These are phyloP conservation scores for Brachionus manjavacas DNA, from an alignment of 1,140 invertebrate species.

Conservation along the genomic window DNA sequence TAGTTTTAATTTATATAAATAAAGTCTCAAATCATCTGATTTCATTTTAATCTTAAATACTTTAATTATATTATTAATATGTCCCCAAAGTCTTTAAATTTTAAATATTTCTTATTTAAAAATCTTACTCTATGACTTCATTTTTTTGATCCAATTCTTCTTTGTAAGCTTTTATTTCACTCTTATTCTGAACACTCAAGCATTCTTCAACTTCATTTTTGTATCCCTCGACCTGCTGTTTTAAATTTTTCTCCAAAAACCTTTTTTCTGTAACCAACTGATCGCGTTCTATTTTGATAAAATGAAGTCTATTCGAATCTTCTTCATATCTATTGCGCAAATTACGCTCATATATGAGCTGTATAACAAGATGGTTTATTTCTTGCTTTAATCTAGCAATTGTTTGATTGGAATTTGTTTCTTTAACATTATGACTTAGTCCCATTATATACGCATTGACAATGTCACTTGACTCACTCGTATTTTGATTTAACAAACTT, in stretches of 20 bases:
- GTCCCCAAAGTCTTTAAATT: too few relatives aligned
- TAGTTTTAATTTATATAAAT: too few relatives aligned
- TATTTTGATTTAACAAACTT: background rate
- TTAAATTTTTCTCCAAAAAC: conserved; percentile 20
- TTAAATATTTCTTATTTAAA: background rate
- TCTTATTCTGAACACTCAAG: conserved; percentile 13
- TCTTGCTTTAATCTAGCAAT: conserved; percentile 32
- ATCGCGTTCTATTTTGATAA: conserved; percentile 38
- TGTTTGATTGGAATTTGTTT: background rate
- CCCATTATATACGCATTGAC: background rate
- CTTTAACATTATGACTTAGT: background rate
- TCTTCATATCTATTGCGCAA: conserved; percentile 28
- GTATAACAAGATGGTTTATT: conserved; percentile 22
- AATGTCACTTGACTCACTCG: conserved; percentile 11
- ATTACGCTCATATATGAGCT: conserved; percentile 31
- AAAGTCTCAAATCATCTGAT: too few relatives aligned
- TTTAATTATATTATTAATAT: too few relatives aligned
- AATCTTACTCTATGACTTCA: conserved; percentile 7
- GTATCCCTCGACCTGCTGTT: conserved; percentile 17
- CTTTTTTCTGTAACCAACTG: conserved; percentile 10
- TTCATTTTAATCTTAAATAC: too few relatives aligned
- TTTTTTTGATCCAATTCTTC: conserved; percentile 28
- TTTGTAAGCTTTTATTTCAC: conserved; percentile 15
- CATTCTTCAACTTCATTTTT: conserved; percentile 38
- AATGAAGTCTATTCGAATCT: conserved; percentile 34